Percentiles rank a stretch among this genome's conserved stretches.
phyloP scores from a whole-genome alignment of 2,888 invertebrate genomes.

The Endotricha flammealis region DNA sequence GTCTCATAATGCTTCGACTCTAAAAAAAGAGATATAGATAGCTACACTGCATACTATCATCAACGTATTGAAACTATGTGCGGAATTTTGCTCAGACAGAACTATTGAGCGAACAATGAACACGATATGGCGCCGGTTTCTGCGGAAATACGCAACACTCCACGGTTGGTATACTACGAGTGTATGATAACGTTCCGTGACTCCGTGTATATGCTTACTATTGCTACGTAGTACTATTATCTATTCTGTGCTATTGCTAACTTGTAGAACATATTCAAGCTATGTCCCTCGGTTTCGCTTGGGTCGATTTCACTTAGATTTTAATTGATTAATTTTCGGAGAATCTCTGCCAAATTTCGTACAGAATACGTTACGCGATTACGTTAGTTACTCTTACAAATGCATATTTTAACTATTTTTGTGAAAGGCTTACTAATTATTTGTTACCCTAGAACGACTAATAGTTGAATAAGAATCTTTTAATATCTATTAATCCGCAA shows the following conservation, averaged over 20 bases:
- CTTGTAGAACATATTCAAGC: not conserved
- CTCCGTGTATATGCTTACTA: not conserved
- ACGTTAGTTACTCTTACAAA: too few species aligned
- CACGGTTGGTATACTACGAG: conserved; percentile 1
- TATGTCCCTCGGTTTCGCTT: too few species aligned
- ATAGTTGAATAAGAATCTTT: too few species aligned
- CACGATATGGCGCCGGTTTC: conserved; percentile 22
- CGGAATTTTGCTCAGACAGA: conserved; percentile 39
- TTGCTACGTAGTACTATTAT: too few species aligned
- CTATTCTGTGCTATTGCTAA: not conserved
- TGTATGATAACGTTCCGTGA: not conserved
- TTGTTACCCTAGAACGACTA: too few species aligned
- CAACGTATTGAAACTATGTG: conserved; percentile 28
- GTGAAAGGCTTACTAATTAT: too few species aligned
- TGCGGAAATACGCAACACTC: conserved; percentile 3
- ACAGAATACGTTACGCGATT: too few species aligned
- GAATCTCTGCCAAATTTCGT: too few species aligned
- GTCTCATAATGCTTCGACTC: not conserved
- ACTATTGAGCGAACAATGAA: conserved; percentile 41
- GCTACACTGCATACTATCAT: conserved; percentile 13
- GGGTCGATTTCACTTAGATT: too few species aligned
- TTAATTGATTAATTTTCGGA: too few species aligned
- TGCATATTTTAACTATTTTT: too few species aligned
- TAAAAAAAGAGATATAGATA: not conserved
- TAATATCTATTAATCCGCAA: too few species aligned